phyloP scores from a whole-genome alignment of 2,888 invertebrate genomes.

The Neuroscelio doddi region DNA sequence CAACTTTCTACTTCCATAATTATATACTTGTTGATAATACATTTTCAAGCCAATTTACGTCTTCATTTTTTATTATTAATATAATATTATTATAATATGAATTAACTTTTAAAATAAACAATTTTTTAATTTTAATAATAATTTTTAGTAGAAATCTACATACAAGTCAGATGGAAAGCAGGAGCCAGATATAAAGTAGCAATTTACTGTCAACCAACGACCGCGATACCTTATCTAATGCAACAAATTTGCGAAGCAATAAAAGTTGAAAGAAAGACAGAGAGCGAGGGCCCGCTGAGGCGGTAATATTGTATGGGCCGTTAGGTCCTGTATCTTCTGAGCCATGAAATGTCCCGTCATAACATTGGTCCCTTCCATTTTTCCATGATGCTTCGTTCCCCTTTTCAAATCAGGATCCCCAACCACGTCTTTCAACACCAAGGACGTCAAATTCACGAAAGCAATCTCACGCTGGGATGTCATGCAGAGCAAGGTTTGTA shows the following conservation, averaged over 20 bases:
- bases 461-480: conserved; percentile 48
- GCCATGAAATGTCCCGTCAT: conserved; percentile 70
- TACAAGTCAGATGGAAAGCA: conserved; percentile 19
- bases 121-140: conserved; percentile 35
- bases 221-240: conserved; percentile 16
- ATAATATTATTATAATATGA: too few species aligned
- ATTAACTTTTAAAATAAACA: too few species aligned
- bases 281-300: conserved; percentile 51
- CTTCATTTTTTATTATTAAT: too few species aligned
- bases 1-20: too few species aligned
- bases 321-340: conserved; percentile 64
- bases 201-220: conserved; percentile 10
- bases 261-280: conserved; percentile 42
- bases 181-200: conserved; percentile 26
- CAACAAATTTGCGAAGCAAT: conserved; percentile 53
- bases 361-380: conserved; percentile 62
- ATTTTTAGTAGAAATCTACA: conserved; percentile 39
- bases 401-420: conserved; percentile 47
- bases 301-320: conserved; percentile 67
- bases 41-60: too few species aligned
- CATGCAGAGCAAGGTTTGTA: conserved; percentile 51
- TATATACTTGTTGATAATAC: too few species aligned
- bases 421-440: conserved; percentile 36
- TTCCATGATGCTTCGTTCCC: conserved; percentile 53
- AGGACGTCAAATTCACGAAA: conserved; percentile 36